These are phyloP conservation scores for Micrasema minimum DNA, from an alignment of 1,140 invertebrate genomes.

Conservation along the genomic window DNA sequence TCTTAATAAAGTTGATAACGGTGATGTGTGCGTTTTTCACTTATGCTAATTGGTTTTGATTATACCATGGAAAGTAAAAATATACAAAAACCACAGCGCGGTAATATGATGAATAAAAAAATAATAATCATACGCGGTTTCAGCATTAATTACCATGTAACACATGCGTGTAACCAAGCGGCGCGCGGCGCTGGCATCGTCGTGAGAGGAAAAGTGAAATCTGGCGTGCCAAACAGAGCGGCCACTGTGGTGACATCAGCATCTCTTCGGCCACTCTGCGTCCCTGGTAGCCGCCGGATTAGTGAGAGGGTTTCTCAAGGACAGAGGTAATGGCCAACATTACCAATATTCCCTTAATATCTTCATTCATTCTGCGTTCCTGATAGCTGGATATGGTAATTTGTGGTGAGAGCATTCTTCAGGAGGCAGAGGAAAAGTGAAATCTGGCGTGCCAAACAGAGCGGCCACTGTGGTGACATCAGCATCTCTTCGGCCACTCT, in stretches of 20 bases:
- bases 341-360: too few relatives aligned
- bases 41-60: constrained; percentile 26
- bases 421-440: constrained; percentile 30
- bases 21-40: constrained; percentile 34
- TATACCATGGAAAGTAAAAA: constrained; percentile 35
- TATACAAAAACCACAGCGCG: constrained; percentile 19
- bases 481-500: constrained; percentile 1
- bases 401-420: not conserved
- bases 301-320: too few relatives aligned
- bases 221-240: constrained; percentile 29
- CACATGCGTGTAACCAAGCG: constrained; percentile 30
- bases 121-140: constrained; percentile 35
- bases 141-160: constrained; percentile 28
- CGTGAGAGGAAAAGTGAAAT: constrained; percentile 36
- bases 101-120: constrained; percentile 30
- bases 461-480: constrained; percentile 28
- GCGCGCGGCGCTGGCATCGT: not conserved
- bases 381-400: not conserved
- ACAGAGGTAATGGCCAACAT: not conserved
- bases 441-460: constrained; percentile 30
- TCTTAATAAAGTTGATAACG: constrained; percentile 25
- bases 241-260: constrained; percentile 26
- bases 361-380: not conserved
- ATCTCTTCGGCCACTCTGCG: not conserved
- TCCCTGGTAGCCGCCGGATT: not conserved